Base-by-base conservation (phyloP, 53 echinoderm and acorn worm species). In the Echinarachnius parma region DNA sequence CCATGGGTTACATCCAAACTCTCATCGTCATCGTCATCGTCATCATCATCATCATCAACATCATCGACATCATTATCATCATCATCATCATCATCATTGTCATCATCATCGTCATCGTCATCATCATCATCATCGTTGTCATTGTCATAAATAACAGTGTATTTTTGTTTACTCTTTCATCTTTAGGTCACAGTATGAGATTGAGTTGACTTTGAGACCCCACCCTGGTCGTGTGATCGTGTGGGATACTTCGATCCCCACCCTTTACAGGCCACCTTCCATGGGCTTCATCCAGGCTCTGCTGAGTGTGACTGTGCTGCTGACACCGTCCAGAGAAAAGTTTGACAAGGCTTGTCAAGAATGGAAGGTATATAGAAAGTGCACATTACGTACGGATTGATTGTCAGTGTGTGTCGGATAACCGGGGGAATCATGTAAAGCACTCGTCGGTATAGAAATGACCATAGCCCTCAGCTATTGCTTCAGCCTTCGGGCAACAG, bases 251-350 rank as follows among this genome's bases (percentile, higher is more conserved):
- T 45, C 59, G 0, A 49, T 85, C 19, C 64, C 79, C 1, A 44
- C 27, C 30, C 57, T 85, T 5, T 85, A 79, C 31, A 79, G 80
- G 34, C 74, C 85, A 1, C 85, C 85, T 1, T 79, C 85, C 27
- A 75, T 79, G 74, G 75, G 79, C 9, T 79, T 75, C 75, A 20
- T 85, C 4, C 33, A 79, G 47, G 61, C 53, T 20, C 62, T 78
- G 0, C 53, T 61, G 16, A 72, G 60, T 48, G 47, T 76, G 18
- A 31, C 77, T n/a, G 16, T 76, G 24, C 48, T 47, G 21, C 31
- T 61, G 33, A 61, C 77, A 14, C 2, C 31, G 5, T 60, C 62
- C 13, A 60, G 31, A 31, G 61, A 48, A 16, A 76, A 61, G 32
- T 76, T 48, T 76, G 77, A 76, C 13, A 23, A 13, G 3, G 77